These are phyloP conservation scores for Yponomeuta malinellus DNA, from an alignment of 2,888 invertebrate species.

Conservation along the genomic window DNA sequence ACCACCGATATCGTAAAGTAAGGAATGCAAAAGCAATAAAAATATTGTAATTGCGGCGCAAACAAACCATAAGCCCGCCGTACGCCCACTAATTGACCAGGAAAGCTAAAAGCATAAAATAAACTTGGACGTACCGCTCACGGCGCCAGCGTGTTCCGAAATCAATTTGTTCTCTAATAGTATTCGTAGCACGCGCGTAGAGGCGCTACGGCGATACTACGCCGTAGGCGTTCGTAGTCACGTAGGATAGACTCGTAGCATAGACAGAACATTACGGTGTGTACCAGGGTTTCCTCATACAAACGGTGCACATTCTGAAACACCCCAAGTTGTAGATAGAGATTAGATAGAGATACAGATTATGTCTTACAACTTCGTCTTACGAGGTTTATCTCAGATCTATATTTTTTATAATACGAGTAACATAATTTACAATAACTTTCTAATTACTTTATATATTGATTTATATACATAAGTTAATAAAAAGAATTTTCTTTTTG, in stretches of 20 bases:
- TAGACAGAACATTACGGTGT: not conserved
- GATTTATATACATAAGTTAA: no score
- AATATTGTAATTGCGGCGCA: not conserved
- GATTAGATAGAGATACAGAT: no score
- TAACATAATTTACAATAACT: no score
- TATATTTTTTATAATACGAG: no score
- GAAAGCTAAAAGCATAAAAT: not conserved
- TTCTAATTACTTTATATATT: no score
- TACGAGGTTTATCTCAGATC: no score
- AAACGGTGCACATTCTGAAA: no score
- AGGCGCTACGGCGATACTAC: conserved; percentile 40
- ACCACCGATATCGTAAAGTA: not conserved
- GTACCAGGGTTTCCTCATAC: no score
- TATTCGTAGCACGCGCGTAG: conserved; percentile 35
- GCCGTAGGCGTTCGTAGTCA: conserved; percentile 37
- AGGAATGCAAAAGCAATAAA: not conserved
- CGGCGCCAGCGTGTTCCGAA: not conserved
- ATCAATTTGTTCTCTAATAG: not conserved
- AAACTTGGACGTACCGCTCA: not conserved
- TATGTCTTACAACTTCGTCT: no score
- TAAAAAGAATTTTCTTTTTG: no score
- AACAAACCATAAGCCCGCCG: not conserved
- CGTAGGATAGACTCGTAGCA: conserved; percentile 34
- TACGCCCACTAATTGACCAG: not conserved
- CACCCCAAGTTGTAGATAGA: no score